phyloP scores from a whole-genome alignment of 2,113 vertebrate species.

The Actenoides lindsayi region DNA sequence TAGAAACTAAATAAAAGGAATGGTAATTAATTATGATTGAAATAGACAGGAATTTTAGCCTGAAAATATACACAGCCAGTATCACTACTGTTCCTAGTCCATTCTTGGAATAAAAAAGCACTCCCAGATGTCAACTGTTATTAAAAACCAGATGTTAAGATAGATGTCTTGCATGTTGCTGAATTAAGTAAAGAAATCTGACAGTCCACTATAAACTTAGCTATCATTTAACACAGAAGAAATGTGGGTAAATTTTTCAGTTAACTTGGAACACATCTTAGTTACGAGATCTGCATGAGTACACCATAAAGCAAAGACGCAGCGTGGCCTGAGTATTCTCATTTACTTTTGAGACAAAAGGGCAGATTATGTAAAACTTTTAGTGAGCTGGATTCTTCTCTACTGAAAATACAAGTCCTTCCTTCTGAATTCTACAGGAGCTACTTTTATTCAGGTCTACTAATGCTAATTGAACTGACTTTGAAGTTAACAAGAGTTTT shows the following conservation, averaged over 20 bases:
- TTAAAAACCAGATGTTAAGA: constrained; percentile 85
- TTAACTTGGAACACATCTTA: constrained; percentile 52
- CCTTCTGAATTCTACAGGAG: background rate
- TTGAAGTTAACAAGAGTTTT: background rate
- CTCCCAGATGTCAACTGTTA: constrained; percentile 80
- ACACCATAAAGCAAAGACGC: constrained; percentile 25
- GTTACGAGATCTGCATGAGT: constrained; percentile 8
- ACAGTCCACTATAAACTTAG: constrained; percentile 84
- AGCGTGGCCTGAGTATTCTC: background rate
- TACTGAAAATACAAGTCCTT: background rate
- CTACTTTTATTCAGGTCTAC: background rate
- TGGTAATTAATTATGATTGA: constrained; percentile 80
- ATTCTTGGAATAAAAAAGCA: constrained; percentile 71
- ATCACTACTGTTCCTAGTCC: constrained; percentile 71
- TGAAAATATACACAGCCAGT: constrained; percentile 76
- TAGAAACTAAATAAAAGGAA: constrained; percentile 59
- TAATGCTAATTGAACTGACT: background rate
- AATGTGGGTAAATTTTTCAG: constrained; percentile 73
- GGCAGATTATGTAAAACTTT: background rate
- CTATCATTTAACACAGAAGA: constrained; percentile 78
- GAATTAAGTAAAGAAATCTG: constrained; percentile 85
- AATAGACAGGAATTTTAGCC: constrained; percentile 75
- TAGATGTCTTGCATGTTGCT: constrained; percentile 73
- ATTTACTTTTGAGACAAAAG: background rate
- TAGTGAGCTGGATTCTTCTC: background rate